phyloP scores from a whole-genome alignment of 2,113 vertebrate genomes.

The Paratilapia polleni region DNA sequence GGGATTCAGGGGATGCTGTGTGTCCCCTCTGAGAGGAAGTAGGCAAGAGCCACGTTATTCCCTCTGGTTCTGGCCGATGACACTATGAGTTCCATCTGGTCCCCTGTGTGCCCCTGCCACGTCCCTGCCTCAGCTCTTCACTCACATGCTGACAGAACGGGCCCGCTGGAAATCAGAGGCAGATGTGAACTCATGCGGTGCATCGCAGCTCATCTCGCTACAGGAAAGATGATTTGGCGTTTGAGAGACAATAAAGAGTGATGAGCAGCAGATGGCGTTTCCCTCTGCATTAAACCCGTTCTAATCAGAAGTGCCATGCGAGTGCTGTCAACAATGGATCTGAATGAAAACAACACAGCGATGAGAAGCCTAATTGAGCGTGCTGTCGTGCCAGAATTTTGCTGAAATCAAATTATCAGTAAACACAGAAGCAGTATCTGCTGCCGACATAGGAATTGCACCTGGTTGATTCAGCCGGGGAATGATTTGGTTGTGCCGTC shows the following conservation, averaged over 20 bases:
- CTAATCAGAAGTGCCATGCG: constrained; percentile 1
- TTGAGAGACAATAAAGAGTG: constrained; percentile 51
- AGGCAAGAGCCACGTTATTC: constrained; percentile 58
- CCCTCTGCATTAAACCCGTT: background rate
- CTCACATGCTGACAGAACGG: constrained; percentile 54
- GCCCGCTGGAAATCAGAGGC: constrained; percentile 71
- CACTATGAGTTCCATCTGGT: constrained; percentile 64
- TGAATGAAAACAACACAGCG: background rate
- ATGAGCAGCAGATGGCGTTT: constrained; percentile 60
- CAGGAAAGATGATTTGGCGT: constrained; percentile 51
- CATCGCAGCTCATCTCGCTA: constrained; percentile 40
- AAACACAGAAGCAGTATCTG: background rate
- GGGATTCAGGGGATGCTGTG: constrained; percentile 44
- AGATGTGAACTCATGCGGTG: constrained; percentile 64
- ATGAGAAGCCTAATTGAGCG: background rate
- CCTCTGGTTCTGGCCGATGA: constrained; percentile 51
- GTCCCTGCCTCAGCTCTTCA: constrained; percentile 51
- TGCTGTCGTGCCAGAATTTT: background rate
- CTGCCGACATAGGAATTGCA: background rate
- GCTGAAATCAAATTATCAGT: background rate
- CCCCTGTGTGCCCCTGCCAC: constrained; percentile 63
- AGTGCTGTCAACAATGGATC: background rate
- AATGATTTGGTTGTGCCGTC: background rate
- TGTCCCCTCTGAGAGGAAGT: constrained; percentile 45
- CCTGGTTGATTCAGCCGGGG: background rate